Evolutionary conservation across 2,888 invertebrate species (phyloP), one percentile per base, ranked within the genome.

Genomic region (Cerastis leucographa): DNA sequence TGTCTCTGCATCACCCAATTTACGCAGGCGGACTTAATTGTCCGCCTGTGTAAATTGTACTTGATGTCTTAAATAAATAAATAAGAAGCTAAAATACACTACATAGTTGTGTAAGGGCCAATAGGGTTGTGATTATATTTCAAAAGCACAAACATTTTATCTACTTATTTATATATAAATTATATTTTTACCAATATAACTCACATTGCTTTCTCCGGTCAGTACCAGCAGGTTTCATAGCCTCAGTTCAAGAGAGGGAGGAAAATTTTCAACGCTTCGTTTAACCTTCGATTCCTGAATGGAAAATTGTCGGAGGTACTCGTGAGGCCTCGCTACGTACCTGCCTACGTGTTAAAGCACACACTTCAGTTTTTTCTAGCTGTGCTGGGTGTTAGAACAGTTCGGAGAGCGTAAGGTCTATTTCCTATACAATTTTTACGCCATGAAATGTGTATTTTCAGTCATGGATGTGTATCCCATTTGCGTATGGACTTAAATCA

Each of bases 231-330:
- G 54, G 8, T 90, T 92, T 90, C 35, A 66, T 89, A 86, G 94
- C 94, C 91, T 75, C 78, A 85, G 62, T 66, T 56, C 69, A 78
- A 88, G 79, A 87, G 80, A 69, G 89, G 86, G 90, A 88, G 89
- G 91, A 90, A 92, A 92, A 92, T 91, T 91, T 89, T 90, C 90
- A 89, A 93, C 93, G 95, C 93, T 94, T 95, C 95, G 95, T 96
- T 96, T 94, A 95, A 95, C 94, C 94, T 94, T 93, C 95, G 94
- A 95, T 94, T 94, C 89, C 80, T 92, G 93, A 93, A 95, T 93
- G 92, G 93, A 90, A 92, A 94, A 93, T 92, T 91, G 92, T 90
- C 85, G 77, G 83, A 86, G 89, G 87, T 89, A 80, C 89, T 79
- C 79, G 81, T 79, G 84, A 84, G 68, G 83, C 85, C 65, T 71